These are phyloP conservation scores for Ischnura elegans DNA, from an alignment of 2,888 invertebrate species.

Conservation along the genomic window DNA sequence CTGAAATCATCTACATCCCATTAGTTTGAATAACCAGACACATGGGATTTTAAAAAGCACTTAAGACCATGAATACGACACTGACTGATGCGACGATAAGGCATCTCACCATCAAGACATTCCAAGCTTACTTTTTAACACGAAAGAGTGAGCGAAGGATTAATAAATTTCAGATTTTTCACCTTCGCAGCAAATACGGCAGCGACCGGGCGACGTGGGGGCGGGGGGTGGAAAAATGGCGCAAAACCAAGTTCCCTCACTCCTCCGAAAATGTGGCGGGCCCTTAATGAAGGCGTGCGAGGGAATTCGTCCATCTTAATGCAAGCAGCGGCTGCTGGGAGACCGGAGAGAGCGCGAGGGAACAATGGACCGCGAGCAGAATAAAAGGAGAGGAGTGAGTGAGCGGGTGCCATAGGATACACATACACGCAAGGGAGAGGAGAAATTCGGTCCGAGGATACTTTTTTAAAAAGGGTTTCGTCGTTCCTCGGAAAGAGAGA, in stretches of 20 bases:
- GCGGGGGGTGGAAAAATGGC: neutral
- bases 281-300: neutral
- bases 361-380: neutral
- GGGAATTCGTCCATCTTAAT: neutral
- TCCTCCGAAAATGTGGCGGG: neutral
- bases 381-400: too few relatives aligned
- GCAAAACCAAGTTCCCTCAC: neutral
- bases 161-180: neutral
- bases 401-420: neutral
- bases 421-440: neutral
- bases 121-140: too few relatives aligned
- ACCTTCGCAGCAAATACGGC: neutral
- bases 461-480: constrained; percentile 25
- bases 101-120: too few relatives aligned
- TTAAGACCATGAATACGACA: too few relatives aligned
- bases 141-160: too few relatives aligned
- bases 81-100: too few relatives aligned
- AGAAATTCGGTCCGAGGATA: neutral
- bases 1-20: too few relatives aligned
- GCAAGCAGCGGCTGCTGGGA: neutral
- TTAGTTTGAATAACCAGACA: too few relatives aligned
- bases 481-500: constrained; percentile 13
- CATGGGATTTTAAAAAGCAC: too few relatives aligned
- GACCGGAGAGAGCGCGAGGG: neutral
- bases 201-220: too few relatives aligned